Conservation (phyloP, 2,888 invertebrate genomes). For the Cerastis rubricosa region DNA sequence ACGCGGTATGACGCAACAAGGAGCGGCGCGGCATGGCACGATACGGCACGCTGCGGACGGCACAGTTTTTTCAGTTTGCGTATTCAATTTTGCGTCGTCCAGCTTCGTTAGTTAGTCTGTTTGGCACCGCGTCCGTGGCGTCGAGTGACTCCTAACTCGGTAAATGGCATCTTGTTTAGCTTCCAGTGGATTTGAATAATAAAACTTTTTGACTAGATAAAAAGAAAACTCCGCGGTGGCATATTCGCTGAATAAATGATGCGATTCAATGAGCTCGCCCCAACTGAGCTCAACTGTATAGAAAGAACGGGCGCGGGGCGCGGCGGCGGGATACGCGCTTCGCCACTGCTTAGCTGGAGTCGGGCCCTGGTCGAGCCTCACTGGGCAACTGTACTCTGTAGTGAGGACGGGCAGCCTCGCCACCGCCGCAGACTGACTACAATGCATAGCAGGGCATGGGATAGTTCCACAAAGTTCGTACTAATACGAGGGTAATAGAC, state of each 20-base stretch:
- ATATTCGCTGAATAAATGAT: constrained; percentile 61
- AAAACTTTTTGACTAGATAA: constrained; percentile 60
- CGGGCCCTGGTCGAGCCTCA: background rate
- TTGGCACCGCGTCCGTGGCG: constrained; percentile 37
- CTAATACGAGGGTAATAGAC: background rate
- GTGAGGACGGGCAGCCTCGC: background rate
- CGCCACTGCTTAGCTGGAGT: background rate
- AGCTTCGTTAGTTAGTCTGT: constrained; percentile 70
- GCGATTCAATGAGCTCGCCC: constrained; percentile 38
- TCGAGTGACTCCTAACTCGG: constrained; percentile 60
- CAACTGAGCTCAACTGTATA: constrained; percentile 9
- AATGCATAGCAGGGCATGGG: background rate
- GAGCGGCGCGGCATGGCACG: background rate
- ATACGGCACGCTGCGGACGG: background rate
- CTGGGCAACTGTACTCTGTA: background rate
- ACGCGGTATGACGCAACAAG: background rate
- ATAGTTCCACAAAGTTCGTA: too few species aligned
- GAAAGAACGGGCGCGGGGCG: background rate
- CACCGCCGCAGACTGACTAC: background rate
- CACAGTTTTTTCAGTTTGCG: constrained; percentile 65
- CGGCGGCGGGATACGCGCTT: background rate
- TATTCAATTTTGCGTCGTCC: constrained; percentile 68
- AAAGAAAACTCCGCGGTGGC: constrained; percentile 46
- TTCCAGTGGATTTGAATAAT: constrained; percentile 65
- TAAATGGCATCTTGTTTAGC: constrained; percentile 67